phyloP scores from a whole-genome alignment of 2,797 vertebrate species.

The Chromobotia macracanthus region DNA sequence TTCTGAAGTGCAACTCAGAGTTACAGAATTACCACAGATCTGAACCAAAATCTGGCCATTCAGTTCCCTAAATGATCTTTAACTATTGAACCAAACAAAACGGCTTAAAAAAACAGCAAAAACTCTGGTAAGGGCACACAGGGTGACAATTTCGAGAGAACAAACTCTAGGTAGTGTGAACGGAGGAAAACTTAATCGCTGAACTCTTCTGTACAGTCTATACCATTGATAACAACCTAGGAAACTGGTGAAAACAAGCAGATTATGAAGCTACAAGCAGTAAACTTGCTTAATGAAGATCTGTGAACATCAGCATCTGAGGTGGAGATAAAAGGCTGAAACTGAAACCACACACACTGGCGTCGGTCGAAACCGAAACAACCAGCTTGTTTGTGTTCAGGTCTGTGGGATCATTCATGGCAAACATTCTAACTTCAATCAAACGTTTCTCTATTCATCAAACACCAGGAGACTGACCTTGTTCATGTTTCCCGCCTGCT shows the following conservation, averaged over 20 bases:
- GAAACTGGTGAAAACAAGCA: background rate
- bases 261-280: background rate
- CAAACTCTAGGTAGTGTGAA: too few relatives aligned
- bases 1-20: too few relatives aligned
- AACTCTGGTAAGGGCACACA: background rate
- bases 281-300: background rate
- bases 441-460: background rate
- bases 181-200: too few relatives aligned
- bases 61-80: background rate
- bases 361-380: slow-evolving; percentile 1
- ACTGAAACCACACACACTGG: background rate
- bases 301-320: background rate
- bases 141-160: background rate
- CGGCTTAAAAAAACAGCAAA: too few relatives aligned
- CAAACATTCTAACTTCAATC: background rate
- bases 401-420: background rate
- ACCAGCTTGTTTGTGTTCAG: background rate
- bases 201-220: too few relatives aligned
- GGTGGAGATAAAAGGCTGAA: background rate
- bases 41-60: background rate
- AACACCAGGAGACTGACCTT: slow-evolving; percentile 81
- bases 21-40: background rate
- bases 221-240: too few relatives aligned
- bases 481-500: slow-evolving; percentile 89
- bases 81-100: background rate